Conservation (phyloP, 2,888 invertebrate genomes). For the Drosophila percnosoma region DNA sequence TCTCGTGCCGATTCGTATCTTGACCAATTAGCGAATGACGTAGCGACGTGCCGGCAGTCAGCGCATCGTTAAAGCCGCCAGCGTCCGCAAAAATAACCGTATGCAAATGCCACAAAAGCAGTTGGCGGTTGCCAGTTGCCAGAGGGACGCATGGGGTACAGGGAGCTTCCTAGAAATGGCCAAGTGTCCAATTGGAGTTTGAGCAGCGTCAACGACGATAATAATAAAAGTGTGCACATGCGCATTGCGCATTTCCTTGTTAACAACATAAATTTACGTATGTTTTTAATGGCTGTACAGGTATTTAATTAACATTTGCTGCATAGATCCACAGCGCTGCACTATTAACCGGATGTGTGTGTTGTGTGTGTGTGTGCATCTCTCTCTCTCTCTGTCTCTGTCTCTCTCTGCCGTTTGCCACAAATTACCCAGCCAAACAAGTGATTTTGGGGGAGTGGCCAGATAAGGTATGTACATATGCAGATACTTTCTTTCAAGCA, state of each 20-base stretch:
- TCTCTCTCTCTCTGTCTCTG: background rate
- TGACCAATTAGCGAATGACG: slow-evolving; percentile 79
- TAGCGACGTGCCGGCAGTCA: slow-evolving; percentile 62
- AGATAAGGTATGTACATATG: slow-evolving; percentile 27
- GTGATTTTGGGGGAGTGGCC: slow-evolving; percentile 43
- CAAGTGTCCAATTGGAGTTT: slow-evolving; percentile 57
- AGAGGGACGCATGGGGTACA: background rate
- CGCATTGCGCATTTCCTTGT: slow-evolving; percentile 77
- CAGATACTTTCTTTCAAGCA: slow-evolving; percentile 38
- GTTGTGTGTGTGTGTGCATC: background rate
- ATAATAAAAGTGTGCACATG: slow-evolving; percentile 79
- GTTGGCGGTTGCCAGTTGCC: background rate
- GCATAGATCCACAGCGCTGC: slow-evolving; percentile 34
- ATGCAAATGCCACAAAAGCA: slow-evolving; percentile 64
- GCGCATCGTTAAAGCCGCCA: slow-evolving; percentile 64
- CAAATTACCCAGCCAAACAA: slow-evolving; percentile 29
- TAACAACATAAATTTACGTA: slow-evolving; percentile 80
- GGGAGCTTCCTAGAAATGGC: slow-evolving; percentile 45
- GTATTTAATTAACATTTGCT: slow-evolving; percentile 79
- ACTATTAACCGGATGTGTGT: slow-evolving; percentile 65
- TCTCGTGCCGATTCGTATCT: slow-evolving; percentile 67
- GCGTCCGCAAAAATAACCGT: slow-evolving; percentile 59
- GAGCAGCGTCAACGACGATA: slow-evolving; percentile 59
- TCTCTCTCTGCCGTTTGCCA: slow-evolving; percentile 6
- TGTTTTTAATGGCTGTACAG: slow-evolving; percentile 75